Percentiles rank a stretch among this genome's conserved stretches.
phyloP scores from a whole-genome alignment of 2,888 invertebrate species.

The Lysandra bellargus region DNA sequence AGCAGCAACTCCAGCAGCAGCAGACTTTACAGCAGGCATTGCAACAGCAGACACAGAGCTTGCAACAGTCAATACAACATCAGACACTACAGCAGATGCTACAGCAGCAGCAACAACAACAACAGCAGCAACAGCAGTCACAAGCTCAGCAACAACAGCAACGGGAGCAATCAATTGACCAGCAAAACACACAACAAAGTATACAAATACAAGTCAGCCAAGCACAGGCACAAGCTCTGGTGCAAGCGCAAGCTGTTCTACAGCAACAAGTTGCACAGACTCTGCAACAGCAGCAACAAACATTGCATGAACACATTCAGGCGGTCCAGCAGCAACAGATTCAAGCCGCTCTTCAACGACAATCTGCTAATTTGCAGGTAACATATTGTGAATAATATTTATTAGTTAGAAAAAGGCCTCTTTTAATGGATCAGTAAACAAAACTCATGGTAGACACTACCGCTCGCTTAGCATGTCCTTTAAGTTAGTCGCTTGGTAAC shows the following conservation, averaged over 20 bases:
- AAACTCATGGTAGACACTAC: too few relatives aligned
- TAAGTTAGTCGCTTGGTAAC: too few relatives aligned
- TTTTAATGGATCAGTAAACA: too few relatives aligned
- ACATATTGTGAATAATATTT: not conserved
- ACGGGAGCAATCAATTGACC: constrained; percentile 49
- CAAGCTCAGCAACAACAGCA: constrained; percentile 50
- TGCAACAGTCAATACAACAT: constrained; percentile 57
- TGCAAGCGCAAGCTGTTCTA: constrained; percentile 69
- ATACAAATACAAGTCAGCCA: constrained; percentile 71
- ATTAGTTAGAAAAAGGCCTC: not conserved
- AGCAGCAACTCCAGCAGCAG: constrained; percentile 72
- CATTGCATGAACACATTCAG: constrained; percentile 71
- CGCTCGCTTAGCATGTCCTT: too few relatives aligned
- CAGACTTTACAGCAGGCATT: constrained; percentile 56
- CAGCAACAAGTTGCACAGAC: constrained; percentile 74
- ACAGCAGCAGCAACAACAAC: constrained; percentile 58
- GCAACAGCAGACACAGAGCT: constrained; percentile 52
- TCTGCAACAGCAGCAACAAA: constrained; percentile 72
- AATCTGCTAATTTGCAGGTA: constrained; percentile 73
- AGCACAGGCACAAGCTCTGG: constrained; percentile 72
- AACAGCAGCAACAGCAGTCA: constrained; percentile 55
- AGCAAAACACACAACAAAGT: constrained; percentile 55
- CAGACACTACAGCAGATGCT: constrained; percentile 54
- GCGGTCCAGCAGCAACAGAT: constrained; percentile 75
- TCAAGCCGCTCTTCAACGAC: constrained; percentile 72